Percentiles rank a stretch among this genome's conserved stretches.
phyloP scores from a whole-genome alignment of 2,113 vertebrate species.

The Alligator sinensis region DNA sequence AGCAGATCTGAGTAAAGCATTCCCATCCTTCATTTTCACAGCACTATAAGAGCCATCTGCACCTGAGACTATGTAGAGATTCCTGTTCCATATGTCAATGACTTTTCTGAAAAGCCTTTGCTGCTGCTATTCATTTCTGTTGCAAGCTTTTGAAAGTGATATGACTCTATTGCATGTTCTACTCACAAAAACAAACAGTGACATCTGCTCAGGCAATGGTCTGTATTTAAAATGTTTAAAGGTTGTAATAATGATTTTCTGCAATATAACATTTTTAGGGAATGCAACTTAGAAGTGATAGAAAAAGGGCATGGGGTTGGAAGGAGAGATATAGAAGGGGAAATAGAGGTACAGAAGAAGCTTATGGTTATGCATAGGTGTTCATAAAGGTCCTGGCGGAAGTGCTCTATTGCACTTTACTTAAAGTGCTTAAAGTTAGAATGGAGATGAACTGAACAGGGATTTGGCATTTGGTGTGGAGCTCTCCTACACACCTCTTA shows the following conservation, averaged over 20 bases:
- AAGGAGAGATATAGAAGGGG: too few species aligned
- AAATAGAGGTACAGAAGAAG: too few species aligned
- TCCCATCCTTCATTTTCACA: not conserved
- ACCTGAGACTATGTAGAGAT: not conserved
- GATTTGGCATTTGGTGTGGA: too few species aligned
- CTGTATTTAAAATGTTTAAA: not conserved
- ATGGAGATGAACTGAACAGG: too few species aligned
- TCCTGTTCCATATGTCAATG: not conserved
- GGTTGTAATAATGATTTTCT: not conserved
- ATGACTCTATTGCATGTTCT: not conserved
- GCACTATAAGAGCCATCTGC: not conserved
- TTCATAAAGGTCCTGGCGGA: too few species aligned
- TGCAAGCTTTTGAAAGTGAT: not conserved
- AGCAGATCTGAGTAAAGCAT: not conserved
- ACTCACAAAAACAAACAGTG: not conserved
- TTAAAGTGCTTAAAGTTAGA: too few species aligned
- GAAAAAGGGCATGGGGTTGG: too few species aligned
- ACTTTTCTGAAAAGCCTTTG: not conserved
- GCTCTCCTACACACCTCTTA: too few species aligned
- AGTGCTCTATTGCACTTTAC: too few species aligned
- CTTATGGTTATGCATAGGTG: too few species aligned
- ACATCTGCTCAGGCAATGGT: not conserved
- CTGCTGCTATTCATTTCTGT: not conserved
- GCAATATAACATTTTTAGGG: not conserved
- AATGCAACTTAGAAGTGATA: not conserved